Evolutionary conservation across 2,113 vertebrate genomes (phyloP).

Genomic region (Myrmecophaga tridactyla): DNA sequence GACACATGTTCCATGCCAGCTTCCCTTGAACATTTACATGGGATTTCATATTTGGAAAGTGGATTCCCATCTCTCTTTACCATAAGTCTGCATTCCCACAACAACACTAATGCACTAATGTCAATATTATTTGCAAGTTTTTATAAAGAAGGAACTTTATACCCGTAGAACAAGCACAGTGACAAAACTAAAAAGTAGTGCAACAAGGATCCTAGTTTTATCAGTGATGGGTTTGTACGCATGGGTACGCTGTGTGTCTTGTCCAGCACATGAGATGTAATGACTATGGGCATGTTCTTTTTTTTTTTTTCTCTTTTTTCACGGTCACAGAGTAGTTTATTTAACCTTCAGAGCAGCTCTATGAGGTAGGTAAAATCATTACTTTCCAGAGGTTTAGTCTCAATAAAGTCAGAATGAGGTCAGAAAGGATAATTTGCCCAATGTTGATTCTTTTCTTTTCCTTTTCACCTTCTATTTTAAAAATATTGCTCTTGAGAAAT

Average conservation of each 20-base stretch:
- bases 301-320: no score
- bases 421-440: neutral
- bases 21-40: neutral
- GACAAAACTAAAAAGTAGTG: neutral
- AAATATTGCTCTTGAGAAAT: no score
- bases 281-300: neutral
- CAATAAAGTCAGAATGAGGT: neutral
- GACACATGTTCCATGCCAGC: neutral
- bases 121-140: neutral
- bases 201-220: neutral
- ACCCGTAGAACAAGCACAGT: neutral
- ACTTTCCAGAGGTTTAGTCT: neutral
- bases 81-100: neutral
- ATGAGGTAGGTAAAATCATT: neutral
- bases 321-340: neutral
- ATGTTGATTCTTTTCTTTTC: neutral
- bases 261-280: neutral
- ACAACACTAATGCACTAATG: neutral
- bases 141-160: neutral
- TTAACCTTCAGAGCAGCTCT: neutral
- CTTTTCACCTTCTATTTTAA: no score
- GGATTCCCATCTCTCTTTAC: constrained; percentile 10
- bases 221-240: neutral
- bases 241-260: neutral
- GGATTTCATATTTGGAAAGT: neutral